A percentile compares a stretch with the other conserved stretches of the same genome.
phyloP scores from a whole-genome alignment of 2,113 vertebrate genomes.

The Rhadina sibilatrix region DNA sequence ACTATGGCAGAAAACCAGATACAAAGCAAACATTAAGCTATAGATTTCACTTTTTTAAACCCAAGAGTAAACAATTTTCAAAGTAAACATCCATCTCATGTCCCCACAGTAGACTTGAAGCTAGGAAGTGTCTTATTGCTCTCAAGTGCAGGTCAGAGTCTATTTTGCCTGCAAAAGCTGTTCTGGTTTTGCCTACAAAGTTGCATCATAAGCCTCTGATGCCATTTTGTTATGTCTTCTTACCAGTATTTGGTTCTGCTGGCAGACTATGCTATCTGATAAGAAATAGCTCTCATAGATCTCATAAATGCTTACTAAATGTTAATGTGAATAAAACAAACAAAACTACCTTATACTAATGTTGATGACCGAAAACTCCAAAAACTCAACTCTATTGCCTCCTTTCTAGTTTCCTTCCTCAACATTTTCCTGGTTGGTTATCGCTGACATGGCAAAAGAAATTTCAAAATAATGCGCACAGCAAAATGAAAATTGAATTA shows the following conservation, averaged over 20 bases:
- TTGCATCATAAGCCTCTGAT: not conserved
- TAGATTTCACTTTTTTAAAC: not conserved
- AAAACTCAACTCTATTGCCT: not conserved
- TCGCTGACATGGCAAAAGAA: not conserved
- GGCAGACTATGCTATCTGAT: not conserved
- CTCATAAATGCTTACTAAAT: not conserved
- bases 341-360: not conserved
- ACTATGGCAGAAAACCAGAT: conserved; percentile 7
- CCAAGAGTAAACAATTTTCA: conserved; percentile 7
- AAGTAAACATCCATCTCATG: not conserved
- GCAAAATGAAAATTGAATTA: not conserved
- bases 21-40: conserved; percentile 22
- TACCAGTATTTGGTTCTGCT: not conserved
- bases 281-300: not conserved
- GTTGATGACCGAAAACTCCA: not conserved
- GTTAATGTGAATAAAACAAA: not conserved
- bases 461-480: not conserved
- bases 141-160: not conserved
- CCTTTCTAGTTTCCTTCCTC: not conserved
- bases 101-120: not conserved
- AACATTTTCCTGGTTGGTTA: not conserved
- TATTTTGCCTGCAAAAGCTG: not conserved
- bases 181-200: not conserved
- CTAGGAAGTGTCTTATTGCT: not conserved
- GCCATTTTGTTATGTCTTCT: not conserved